Evolutionary conservation across 2,888 invertebrate genomes (phyloP), one percentile per base, ranked within the genome.

Genomic region (Abrostola tripartita): DNA sequence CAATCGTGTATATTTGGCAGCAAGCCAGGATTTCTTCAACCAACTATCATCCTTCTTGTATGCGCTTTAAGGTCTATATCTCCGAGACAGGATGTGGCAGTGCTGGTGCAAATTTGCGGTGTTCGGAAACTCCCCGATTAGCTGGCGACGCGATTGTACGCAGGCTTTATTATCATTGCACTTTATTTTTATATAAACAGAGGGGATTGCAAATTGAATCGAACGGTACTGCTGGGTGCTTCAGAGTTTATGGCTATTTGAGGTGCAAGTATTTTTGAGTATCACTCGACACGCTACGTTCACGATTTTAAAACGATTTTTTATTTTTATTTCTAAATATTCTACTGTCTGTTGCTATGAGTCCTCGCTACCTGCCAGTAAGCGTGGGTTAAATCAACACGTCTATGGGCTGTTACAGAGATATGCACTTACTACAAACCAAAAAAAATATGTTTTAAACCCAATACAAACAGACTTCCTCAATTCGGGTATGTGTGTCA

Each of bases 91-190:
- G 50, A 68, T 50, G 44, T 58, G 42, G 59, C 53, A 54, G 54
- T 50, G 52, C 44, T 55, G 36, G 47, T 61, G 60, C 68, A 75
- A 74, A 79, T 80, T 79, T 78, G 79, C 70, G 81, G 73, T 64
- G 61, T 78, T 75, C 76, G 77, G 71, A 82, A 82, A 75, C 76
- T 65, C 70, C 65, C 60, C 78, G 76, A 79, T 83, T 81, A 81
- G 68, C 74, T 73, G 71, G 61, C 70, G 73, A 66, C 61, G 52
- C 55, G 57, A 71, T 79, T 68, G 76, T 74, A 73, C 59, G 63
- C 61, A 47, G 54, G 52, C 40, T 74, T 76, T 74, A 71, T 76
- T 79, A 66, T 64, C 60, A 71, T 74, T 75, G 71, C 75, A 69
- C 57, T 78, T 76, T 81, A 68, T 66, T 79, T 74, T 68, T 71